Evolutionary conservation across 2,888 invertebrate genomes (phyloP), one percentile per base, ranked within the genome.

Genomic region (Esperia sulphurella): DNA sequence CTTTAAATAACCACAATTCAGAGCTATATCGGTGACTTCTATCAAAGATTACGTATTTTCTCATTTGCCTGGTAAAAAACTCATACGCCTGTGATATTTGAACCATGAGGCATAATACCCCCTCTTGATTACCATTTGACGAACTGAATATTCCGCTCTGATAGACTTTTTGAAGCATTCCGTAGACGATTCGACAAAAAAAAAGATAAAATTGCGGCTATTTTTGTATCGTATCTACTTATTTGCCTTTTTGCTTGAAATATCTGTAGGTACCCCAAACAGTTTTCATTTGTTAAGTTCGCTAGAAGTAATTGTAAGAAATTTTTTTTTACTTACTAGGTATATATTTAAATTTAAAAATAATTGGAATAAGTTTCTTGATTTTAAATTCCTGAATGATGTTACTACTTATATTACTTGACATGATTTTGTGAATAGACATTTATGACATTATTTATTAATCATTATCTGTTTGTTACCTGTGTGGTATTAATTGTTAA

Each of bases 101-200:
- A 87, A 83, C 81, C 87, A 83, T 86, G 70, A 77, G 72, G 83
- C 80, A 82, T 83, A 80, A 80, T 79, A 70, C 72, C 78, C 76
- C 72, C 75, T 75, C 75, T 86, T 51, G 86, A 88, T 88, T 87
- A 87, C 86, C 86, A 82, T 84, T 85, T 82, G 79, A 76, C 76
- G 83, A 82, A 83, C 80, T 78, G 78, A 76, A 83, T 82, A 79
- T 84, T 83, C 71, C 84, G 83, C 84, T 82, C 79, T 69, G 81
- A 61, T 78, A 77, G 71, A 80, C 76, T 76, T 84, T 84, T 84
- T 81, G 82, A 86, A 78, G 79, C 63, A 69, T 61, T 59, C 63
- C 68, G 65, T 65, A 69, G 71, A 68, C 72, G 65, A 71, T 70
- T 69, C 71, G 65, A 63, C 60, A 63, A 68, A 71, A 70, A 77